phyloP scores from a whole-genome alignment of 2,113 vertebrate species.

The Campylomormyrus numenius region DNA sequence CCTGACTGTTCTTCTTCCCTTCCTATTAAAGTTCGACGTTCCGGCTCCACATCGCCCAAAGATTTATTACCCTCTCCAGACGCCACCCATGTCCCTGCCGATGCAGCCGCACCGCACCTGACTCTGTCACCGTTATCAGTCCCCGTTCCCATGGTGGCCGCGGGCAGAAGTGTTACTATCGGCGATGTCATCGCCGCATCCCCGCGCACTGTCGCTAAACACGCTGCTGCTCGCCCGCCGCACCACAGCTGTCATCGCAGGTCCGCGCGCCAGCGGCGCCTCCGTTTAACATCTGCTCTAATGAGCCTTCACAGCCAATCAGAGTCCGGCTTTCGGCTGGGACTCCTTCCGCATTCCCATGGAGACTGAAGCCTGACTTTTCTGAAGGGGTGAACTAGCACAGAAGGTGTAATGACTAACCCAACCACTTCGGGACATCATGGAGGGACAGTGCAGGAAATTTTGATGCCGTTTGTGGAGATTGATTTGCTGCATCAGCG shows the following conservation, averaged over 20 bases:
- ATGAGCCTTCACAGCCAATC: background rate
- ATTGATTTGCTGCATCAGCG: background rate
- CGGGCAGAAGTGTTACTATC: background rate
- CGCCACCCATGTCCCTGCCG: background rate
- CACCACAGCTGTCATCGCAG: background rate
- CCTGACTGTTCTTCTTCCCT: background rate
- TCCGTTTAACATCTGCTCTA: background rate
- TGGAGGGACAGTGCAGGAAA: background rate
- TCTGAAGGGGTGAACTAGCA: background rate
- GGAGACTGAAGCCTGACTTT: background rate
- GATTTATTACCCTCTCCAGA: constrained; percentile 9
- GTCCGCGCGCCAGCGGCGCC: background rate
- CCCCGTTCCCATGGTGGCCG: background rate
- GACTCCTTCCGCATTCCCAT: background rate
- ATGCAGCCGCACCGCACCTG: background rate
- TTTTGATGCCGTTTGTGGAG: background rate
- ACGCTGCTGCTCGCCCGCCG: background rate
- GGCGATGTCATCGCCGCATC: background rate
- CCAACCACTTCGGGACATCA: background rate
- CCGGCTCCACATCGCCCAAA: background rate
- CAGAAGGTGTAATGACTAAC: background rate
- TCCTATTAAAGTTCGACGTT: background rate
- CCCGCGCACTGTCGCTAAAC: background rate
- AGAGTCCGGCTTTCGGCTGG: background rate
- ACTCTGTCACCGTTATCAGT: background rate